These are phyloP conservation scores for Phalangium opilio DNA, from an alignment of 2,888 invertebrate genomes.

Conservation along the genomic window DNA sequence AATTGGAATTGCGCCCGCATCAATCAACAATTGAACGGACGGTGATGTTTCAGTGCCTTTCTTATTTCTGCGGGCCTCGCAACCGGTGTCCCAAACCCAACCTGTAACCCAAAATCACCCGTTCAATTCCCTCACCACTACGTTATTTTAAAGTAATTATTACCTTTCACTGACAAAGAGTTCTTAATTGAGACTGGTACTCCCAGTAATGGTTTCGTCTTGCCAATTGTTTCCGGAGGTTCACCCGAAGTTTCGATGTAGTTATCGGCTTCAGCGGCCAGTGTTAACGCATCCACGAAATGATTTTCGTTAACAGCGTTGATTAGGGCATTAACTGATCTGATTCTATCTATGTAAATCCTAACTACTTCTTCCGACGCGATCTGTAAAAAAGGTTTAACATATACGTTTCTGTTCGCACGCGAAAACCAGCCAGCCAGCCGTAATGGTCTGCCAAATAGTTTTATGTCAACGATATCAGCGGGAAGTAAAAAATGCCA, in stretches of 20 bases:
- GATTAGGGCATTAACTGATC: slow-evolving; percentile 26
- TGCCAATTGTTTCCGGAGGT: too few species aligned
- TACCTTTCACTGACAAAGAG: too few species aligned
- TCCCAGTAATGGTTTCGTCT: slow-evolving; percentile 29
- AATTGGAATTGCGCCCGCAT: slow-evolving; percentile 63
- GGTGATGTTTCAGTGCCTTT: slow-evolving; percentile 50
- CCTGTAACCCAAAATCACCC: too few species aligned
- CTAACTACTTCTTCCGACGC: slow-evolving; percentile 15
- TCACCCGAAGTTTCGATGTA: slow-evolving; percentile 17
- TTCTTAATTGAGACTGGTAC: slow-evolving; percentile 28
- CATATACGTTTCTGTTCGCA: too few species aligned
- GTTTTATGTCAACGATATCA: too few species aligned
- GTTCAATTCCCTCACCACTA: too few species aligned
- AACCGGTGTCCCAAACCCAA: slow-evolving; percentile 43
- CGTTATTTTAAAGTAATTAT: too few species aligned
- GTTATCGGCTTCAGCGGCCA: slow-evolving; percentile 28
- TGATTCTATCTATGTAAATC: slow-evolving; percentile 27
- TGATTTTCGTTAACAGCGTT: slow-evolving; percentile 30
- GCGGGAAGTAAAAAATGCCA: too few species aligned
- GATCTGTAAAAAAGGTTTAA: too few species aligned
- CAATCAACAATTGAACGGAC: slow-evolving; percentile 43
- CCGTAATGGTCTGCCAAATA: too few species aligned
- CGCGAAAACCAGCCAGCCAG: too few species aligned
- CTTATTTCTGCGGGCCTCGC: slow-evolving; percentile 45
- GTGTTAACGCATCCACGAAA: slow-evolving; percentile 27